Evolutionary conservation across 2,113 vertebrate species (phyloP).

Genomic region (human): GRCh38 chr3:55258501-55259000

Average conservation of each 20-base stretch:
- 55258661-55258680: slow-evolving; percentile 72
- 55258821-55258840: not conserved
- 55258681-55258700: slow-evolving; percentile 70
- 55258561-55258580: slow-evolving; percentile 68
- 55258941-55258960: not conserved
- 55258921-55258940: not conserved
- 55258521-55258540: slow-evolving; percentile 74
- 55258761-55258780: slow-evolving; percentile 8
- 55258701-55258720: slow-evolving; percentile 68
- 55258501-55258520: slow-evolving; percentile 77
- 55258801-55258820: not conserved
- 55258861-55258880: not conserved
- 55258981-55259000: slow-evolving; percentile 24
- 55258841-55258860: not conserved
- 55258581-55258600: slow-evolving; percentile 81
- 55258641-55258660: slow-evolving; percentile 74
- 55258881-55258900: not conserved
- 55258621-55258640: slow-evolving; percentile 76
- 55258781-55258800: slow-evolving; percentile 42
- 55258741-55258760: not conserved
- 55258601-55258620: slow-evolving; percentile 81
- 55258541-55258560: slow-evolving; percentile 78
- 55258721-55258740: slow-evolving; percentile 71
- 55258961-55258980: not conserved
- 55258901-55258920: not conserved